A percentile compares a stretch with the other conserved stretches of the same genome.
Conservation (phyloP, 1,140 invertebrate species). For the Platyscapa corneri region DNA sequence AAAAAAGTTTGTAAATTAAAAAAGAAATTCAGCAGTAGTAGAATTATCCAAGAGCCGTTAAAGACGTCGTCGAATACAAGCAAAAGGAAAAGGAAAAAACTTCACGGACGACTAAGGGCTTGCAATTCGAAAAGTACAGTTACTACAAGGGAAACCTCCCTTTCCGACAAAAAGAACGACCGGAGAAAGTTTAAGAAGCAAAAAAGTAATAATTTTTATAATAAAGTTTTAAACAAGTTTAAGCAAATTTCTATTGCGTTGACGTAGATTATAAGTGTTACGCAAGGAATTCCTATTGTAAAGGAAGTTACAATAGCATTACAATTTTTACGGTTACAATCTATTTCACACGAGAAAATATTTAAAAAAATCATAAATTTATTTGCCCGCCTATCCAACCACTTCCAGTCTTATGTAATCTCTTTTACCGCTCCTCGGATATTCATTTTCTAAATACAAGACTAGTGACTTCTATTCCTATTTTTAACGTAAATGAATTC, state of each 20-base stretch:
- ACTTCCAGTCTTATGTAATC: too few species aligned
- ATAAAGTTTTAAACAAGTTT: background rate
- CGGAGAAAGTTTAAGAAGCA: conserved; percentile 49
- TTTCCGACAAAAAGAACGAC: conserved; percentile 51
- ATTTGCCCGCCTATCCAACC: too few species aligned
- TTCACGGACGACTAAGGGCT: conserved; percentile 54
- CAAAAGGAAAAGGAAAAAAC: conserved; percentile 54
- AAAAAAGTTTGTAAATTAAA: conserved; percentile 46
- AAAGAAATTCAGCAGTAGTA: conserved; percentile 34
- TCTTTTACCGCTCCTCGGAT: background rate
- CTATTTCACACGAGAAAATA: too few species aligned
- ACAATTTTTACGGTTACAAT: too few species aligned
- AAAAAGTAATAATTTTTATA: conserved; percentile 51
- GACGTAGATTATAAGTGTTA: background rate
- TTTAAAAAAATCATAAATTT: too few species aligned
- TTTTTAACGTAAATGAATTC: background rate
- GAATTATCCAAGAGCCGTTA: background rate
- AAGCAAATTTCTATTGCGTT: too few species aligned
- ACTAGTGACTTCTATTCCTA: background rate
- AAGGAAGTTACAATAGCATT: too few species aligned
- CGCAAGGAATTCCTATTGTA: background rate
- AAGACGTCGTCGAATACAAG: conserved; percentile 47
- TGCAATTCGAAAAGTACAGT: conserved; percentile 63
- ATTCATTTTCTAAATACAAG: background rate
- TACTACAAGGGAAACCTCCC: conserved; percentile 56